Evolutionary conservation across 1,140 invertebrate species (phyloP), one percentile per base, ranked within the genome.

Genomic region (Drosophila biarmipes): DNA sequence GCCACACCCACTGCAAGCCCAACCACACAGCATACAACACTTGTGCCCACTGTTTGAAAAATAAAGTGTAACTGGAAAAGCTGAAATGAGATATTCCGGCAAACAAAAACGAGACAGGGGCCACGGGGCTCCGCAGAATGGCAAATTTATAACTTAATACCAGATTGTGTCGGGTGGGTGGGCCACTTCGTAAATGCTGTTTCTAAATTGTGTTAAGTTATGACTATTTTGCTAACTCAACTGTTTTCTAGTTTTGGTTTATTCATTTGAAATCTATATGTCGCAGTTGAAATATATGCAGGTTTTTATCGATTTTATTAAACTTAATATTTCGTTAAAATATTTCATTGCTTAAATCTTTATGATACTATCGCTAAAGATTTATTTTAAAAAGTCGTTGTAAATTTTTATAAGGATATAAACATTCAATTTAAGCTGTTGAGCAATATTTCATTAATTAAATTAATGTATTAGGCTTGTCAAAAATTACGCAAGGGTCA

Each of bases 31-130:
- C 31, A 42, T n/a, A 38, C 27, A 54, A 53, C 49, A 62, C 57
- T 52, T 45, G 34, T 15, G 40, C 17, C 34, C 31, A 42, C 42
- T 34, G 63, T 68, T 68, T 66, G 35, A 71, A 48, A 72, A 73
- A 76, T 75, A 79, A 69, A 82, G 58, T 79, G 59, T 63, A 89
- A 76, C 84, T 84, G 89, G 73, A 87, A 82, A 76, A 76, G 68
- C 51, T 58, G 72, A 89, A 82, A 89, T 75, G 73, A 86, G 66
- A 78, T 86, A 78, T 86, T 80, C 48, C 51, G 35, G 53, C 53
- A 40, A 58, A 78, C 61, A 73, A 51, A 58, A 59, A 45, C 58
- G 62, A 58, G 48, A 38, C 74, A 14, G 52, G 8, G 38, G 45
- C 62, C 55, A 56, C 19, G 17, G 53, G 31, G 43, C 52, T 38